Evolutionary conservation across 1,140 invertebrate genomes (phyloP), one percentile per base, ranked within the genome.

Genomic region (Hyles euphorbiae): DNA sequence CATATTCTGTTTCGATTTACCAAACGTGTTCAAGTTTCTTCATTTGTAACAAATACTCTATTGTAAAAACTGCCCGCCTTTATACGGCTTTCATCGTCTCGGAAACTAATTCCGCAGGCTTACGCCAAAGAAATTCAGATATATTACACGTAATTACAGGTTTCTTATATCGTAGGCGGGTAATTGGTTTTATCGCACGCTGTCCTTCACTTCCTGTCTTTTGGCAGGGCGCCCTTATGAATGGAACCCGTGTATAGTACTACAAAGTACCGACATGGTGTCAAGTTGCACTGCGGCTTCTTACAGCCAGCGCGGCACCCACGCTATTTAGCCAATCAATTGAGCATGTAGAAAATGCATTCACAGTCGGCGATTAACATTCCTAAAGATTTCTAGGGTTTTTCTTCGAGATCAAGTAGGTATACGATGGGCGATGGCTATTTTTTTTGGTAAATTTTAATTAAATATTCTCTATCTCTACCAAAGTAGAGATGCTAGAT

Each of bases 181-280:
- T 78, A 83, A 85, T 85, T 87, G 77, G 82, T 74, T 77, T 66
- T 77, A 82, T 84, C 81, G 78, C 61, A 71, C 81, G 74, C 72
- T 78, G 78, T 82, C 74, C 74, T 79, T 76, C 71, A 80, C 78
- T 85, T 85, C 82, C 82, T 83, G 84, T 79, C 80, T 79, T 83
- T 85, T 83, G 76, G 73, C 70, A 32, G n/a, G 40, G 58, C 63
- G 69, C 72, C 62, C 55, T 44, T 10, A 60, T 80, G 63, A 72
- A 72, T 73, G 67, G 67, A 62, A n/a, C 36, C 56, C 22, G 9
- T 34, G 60, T 71, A 74, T 72, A 74, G 52, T 66, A 68, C 62
- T 73, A 77, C 72, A 80, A 77, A 73, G 72, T 76, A 76, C 80
- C 77, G 77, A 57, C 72, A 40, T n/a, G 77, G 84, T 87, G 76